These are phyloP conservation scores for Chloroceryle aenea DNA, from an alignment of 2,113 vertebrate genomes.

Conservation along the genomic window DNA sequence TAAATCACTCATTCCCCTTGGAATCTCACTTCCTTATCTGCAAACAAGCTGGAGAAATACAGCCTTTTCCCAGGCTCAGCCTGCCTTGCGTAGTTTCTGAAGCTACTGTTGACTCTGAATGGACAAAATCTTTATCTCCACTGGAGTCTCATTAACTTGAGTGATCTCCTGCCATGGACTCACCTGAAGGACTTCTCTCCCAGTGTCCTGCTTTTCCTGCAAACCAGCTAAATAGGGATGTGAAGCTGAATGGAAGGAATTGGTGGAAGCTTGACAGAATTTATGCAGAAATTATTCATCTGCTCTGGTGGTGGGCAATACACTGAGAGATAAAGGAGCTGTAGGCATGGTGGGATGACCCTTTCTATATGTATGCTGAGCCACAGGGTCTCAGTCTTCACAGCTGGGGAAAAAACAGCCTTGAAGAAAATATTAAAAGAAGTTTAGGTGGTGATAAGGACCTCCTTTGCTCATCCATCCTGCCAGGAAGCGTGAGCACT, in stretches of 20 bases:
- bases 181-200: background rate
- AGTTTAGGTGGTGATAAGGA: background rate
- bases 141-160: background rate
- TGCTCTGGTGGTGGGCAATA: background rate
- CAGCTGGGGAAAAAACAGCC: background rate
- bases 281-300: background rate
- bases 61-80: background rate
- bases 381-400: background rate
- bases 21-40: background rate
- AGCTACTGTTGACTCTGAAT: background rate
- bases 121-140: background rate
- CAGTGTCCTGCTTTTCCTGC: background rate
- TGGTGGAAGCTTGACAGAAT: background rate
- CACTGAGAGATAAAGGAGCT: background rate
- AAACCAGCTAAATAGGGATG: background rate
- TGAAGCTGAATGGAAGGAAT: background rate
- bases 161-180: background rate
- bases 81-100: background rate
- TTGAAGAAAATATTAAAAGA: background rate
- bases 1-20: constrained; percentile 23
- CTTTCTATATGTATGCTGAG: background rate
- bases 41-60: background rate
- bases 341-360: background rate
- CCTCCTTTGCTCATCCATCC: background rate
- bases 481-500: background rate